phyloP scores from a whole-genome alignment of 2,888 invertebrate species.

The Aproaerema taeniolella region DNA sequence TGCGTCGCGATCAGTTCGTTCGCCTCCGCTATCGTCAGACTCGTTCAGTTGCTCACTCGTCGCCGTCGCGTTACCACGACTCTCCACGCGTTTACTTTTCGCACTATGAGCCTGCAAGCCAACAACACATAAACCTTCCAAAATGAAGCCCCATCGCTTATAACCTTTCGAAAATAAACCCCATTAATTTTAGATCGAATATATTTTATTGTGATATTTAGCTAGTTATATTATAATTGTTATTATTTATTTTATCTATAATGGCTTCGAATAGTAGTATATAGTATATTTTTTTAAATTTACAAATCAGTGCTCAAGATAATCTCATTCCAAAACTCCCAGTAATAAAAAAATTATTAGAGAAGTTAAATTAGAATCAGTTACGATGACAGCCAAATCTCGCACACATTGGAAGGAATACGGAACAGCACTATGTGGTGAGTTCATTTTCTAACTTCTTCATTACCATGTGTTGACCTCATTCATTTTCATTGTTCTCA shows the following conservation, averaged over 20 bases:
- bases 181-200: slow-evolving; percentile 71
- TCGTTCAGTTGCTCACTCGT: slow-evolving; percentile 68
- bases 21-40: slow-evolving; percentile 34
- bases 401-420: slow-evolving; percentile 78
- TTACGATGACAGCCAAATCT: slow-evolving; percentile 71
- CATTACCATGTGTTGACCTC: slow-evolving; percentile 43
- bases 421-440: slow-evolving; percentile 74
- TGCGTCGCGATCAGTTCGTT: slow-evolving; percentile 59
- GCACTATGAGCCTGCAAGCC: slow-evolving; percentile 69
- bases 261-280: slow-evolving; percentile 67
- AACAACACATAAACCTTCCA: slow-evolving; percentile 75
- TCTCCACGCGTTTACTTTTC: slow-evolving; percentile 52
- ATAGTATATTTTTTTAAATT: slow-evolving; percentile 53
- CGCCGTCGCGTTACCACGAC: slow-evolving; percentile 60
- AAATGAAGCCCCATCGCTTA: slow-evolving; percentile 76
- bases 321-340: slow-evolving; percentile 74
- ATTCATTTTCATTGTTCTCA: not conserved
- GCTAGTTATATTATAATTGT: slow-evolving; percentile 61
- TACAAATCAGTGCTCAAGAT: slow-evolving; percentile 71
- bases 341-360: slow-evolving; percentile 46
- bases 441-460: slow-evolving; percentile 66
- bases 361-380: slow-evolving; percentile 40
- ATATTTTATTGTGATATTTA: slow-evolving; percentile 76
- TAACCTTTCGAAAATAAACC: slow-evolving; percentile 67
- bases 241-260: slow-evolving; percentile 58